A percentile compares a stretch with the other conserved stretches of the same genome.
phyloP scores from a whole-genome alignment of 2,113 vertebrate species.

The Tragulus kanchil region DNA sequence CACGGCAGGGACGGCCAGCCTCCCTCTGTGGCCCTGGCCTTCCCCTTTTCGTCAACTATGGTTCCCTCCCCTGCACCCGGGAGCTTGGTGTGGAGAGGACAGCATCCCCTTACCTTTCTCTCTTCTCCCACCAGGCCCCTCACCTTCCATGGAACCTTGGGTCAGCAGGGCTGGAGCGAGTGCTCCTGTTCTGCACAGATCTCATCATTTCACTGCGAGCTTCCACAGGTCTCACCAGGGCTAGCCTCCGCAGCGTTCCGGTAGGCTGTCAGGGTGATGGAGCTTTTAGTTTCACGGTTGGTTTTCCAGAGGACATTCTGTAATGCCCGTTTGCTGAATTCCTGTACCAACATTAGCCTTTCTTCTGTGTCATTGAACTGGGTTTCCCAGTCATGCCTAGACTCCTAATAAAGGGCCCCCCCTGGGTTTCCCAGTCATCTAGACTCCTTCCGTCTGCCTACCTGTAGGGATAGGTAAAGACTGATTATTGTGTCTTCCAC shows the following conservation, averaged over 20 bases:
- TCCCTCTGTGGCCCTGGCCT: background rate
- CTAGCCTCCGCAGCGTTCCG: background rate
- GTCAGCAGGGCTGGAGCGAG: conserved; percentile 5
- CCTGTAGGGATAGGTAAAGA: background rate
- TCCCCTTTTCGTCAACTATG: background rate
- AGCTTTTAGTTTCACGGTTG: conserved; percentile 67
- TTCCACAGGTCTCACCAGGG: conserved; percentile 21
- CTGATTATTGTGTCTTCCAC: conserved; percentile 69
- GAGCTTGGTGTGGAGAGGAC: background rate
- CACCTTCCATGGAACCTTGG: background rate
- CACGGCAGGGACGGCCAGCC: background rate
- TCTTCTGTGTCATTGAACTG: conserved; percentile 53
- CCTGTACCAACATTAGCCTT: conserved; percentile 68
- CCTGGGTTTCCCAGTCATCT: too few relatives aligned
- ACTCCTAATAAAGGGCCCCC: conserved; percentile 89
- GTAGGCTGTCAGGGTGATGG: conserved; percentile 21
- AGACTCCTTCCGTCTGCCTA: too few relatives aligned
- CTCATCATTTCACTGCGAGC: background rate
- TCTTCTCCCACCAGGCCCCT: background rate
- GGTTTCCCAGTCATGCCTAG: background rate
- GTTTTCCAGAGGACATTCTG: conserved; percentile 4
- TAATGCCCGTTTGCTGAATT: conserved; percentile 31
- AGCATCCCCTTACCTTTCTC: background rate
- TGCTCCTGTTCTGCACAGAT: background rate
- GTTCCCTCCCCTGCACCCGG: background rate